Evolutionary conservation across 2,113 vertebrate genomes (phyloP).

Genomic region (Centropristis striata): DNA sequence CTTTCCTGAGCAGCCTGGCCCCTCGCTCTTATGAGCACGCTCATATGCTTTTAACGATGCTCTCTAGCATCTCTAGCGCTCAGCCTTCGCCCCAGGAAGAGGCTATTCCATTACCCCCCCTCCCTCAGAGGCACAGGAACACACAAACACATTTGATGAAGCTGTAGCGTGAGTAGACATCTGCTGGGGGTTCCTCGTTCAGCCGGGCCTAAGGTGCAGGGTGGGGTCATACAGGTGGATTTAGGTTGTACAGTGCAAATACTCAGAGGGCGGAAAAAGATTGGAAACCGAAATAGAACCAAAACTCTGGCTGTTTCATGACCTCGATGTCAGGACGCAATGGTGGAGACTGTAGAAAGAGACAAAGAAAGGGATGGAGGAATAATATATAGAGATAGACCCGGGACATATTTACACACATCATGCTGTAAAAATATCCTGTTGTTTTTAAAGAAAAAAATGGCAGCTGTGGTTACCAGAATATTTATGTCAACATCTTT

Average conservation of each 20-base stretch:
- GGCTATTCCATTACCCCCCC: conserved; percentile 58
- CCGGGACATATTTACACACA: not conserved
- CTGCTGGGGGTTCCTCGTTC: conserved; percentile 25
- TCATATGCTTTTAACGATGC: conserved; percentile 78
- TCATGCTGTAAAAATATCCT: no score
- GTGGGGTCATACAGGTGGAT: conserved; percentile 46
- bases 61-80: conserved; percentile 58
- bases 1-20: conserved; percentile 65
- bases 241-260: conserved; percentile 26
- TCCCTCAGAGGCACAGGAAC: conserved; percentile 28
- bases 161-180: conserved; percentile 25
- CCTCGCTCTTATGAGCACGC: conserved; percentile 61
- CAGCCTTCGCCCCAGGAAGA: conserved; percentile 67
- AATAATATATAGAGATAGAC: conserved; percentile 3
- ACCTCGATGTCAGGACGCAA: conserved; percentile 32
- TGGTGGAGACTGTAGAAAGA: conserved; percentile 13
- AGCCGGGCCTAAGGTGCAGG: conserved; percentile 24
- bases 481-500: no score
- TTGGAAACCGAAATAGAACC: conserved; percentile 44
- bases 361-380: not conserved
- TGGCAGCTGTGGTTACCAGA: no score
- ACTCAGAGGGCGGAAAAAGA: not conserved
- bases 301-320: conserved; percentile 33
- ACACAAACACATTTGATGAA: conserved; percentile 60
- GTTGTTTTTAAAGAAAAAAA: no score